phyloP scores from a whole-genome alignment of 1,140 invertebrate species.

The Drosophila pachea region DNA sequence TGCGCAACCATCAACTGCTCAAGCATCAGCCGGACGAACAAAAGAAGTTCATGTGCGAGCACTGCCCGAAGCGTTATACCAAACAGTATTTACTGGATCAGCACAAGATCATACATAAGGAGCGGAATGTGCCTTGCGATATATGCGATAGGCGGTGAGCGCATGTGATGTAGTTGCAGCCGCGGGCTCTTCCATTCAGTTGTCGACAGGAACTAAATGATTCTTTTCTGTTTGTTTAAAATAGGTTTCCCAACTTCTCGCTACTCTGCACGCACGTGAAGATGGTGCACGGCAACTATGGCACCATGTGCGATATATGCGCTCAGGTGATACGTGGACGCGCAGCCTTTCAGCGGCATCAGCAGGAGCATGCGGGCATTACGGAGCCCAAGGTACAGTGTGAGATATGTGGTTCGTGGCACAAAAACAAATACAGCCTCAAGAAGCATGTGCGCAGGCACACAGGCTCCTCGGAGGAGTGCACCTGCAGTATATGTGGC shows the following conservation, averaged over 20 bases:
- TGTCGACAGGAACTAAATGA: background rate
- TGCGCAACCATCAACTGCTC: constrained; percentile 69
- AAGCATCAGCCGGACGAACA: constrained; percentile 69
- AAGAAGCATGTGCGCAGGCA: constrained; percentile 70
- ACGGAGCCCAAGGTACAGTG: constrained; percentile 73
- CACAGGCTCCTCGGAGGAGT: constrained; percentile 46
- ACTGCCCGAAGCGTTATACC: constrained; percentile 61
- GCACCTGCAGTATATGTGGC: constrained; percentile 66
- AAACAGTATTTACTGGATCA: constrained; percentile 72
- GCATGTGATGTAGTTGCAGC: background rate
- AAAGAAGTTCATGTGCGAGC: constrained; percentile 65
- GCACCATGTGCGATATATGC: constrained; percentile 76
- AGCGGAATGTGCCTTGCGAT: constrained; percentile 59
- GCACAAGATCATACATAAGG: constrained; percentile 65
- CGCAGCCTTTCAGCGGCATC: constrained; percentile 66
- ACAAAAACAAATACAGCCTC: constrained; percentile 73
- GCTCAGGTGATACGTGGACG: constrained; percentile 70
- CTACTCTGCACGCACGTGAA: constrained; percentile 60
- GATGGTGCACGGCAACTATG: constrained; percentile 59
- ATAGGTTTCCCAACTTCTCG: constrained; percentile 59
- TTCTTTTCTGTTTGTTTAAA: background rate
- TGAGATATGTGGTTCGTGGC: constrained; percentile 73
- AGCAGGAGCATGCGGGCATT: constrained; percentile 66
- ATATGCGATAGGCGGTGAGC: constrained; percentile 61
- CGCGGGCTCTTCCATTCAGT: background rate